These are phyloP conservation scores for Macroglossus sobrinus DNA, from an alignment of 2,113 vertebrate species.

Conservation along the genomic window DNA sequence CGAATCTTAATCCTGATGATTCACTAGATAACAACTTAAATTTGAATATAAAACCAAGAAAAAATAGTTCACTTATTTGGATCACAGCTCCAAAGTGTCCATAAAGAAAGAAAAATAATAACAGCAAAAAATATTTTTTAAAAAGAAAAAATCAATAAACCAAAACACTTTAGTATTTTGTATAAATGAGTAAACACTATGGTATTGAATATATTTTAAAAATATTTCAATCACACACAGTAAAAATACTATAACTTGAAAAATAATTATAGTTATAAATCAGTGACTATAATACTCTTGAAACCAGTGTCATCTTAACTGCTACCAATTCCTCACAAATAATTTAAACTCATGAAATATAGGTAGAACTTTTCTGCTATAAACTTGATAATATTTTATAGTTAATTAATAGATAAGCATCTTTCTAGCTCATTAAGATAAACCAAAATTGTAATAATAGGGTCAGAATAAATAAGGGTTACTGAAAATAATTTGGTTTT, in stretches of 20 bases:
- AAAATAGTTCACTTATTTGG: neutral
- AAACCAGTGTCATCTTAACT: neutral
- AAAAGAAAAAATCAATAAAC: neutral
- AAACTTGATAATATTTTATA: neutral
- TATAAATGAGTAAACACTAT: neutral
- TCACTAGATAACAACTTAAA: neutral
- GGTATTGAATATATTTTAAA: slow-evolving; percentile 17
- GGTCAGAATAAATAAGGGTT: neutral
- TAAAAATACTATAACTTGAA: neutral
- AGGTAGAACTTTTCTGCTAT: neutral
- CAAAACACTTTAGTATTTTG: neutral
- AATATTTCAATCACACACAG: neutral
- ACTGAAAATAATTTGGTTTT: neutral
- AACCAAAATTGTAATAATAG: neutral
- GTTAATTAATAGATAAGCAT: neutral
- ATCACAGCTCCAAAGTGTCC: neutral
- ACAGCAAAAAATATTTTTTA: neutral
- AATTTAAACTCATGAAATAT: neutral
- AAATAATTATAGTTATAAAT: neutral
- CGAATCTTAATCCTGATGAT: neutral
- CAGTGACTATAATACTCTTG: neutral
- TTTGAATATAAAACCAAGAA: neutral
- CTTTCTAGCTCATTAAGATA: neutral
- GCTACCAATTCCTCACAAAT: neutral
- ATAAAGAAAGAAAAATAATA: neutral